A percentile compares a stretch with the other conserved stretches of the same genome.
phyloP scores from a whole-genome alignment of 2,797 vertebrate species.

The Sarcophilus harrisii region DNA sequence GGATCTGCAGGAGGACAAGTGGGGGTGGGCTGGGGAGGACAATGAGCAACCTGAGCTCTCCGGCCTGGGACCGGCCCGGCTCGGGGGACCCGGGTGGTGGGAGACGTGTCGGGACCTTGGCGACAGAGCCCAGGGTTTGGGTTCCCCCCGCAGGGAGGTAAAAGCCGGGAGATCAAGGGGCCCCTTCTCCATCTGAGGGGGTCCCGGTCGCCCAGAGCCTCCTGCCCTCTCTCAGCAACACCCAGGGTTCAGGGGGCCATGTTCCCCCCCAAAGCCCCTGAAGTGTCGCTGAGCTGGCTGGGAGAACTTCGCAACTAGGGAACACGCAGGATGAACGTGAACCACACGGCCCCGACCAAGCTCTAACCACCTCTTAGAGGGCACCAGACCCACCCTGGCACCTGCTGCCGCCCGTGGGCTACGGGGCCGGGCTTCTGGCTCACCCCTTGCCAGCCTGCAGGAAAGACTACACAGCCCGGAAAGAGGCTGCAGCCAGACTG shows the following conservation, averaged over 20 bases:
- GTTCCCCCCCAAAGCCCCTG: background rate
- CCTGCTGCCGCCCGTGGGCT: background rate
- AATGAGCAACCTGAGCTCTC: background rate
- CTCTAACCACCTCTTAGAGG: background rate
- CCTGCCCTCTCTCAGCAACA: background rate
- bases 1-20: background rate
- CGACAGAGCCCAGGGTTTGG: no score
- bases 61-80: background rate
- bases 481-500: no score
- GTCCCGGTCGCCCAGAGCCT: background rate
- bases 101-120: no score
- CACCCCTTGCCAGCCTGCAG: background rate
- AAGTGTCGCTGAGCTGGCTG: background rate
- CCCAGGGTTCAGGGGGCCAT: background rate
- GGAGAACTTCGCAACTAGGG: background rate
- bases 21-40: background rate
- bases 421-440: background rate
- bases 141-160: background rate
- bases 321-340: no score
- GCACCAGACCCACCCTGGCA: background rate
- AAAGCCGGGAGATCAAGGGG: background rate
- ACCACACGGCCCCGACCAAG: background rate
- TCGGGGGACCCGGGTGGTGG: background rate
- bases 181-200: background rate
- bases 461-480: no score